Evolutionary conservation across 2,888 invertebrate genomes (phyloP).

Genomic region (Xestobium rufovillosum): DNA sequence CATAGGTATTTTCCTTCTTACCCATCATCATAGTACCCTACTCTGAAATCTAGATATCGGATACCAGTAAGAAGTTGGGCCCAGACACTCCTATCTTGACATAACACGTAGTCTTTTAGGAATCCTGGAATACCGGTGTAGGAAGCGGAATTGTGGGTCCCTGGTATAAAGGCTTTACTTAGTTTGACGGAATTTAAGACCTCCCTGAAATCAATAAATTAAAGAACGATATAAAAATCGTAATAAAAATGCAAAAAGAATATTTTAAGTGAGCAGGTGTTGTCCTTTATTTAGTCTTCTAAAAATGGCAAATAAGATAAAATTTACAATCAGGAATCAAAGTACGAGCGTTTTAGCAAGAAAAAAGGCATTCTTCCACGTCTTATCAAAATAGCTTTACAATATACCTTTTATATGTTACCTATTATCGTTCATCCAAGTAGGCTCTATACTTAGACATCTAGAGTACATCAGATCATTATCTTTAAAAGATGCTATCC

Average conservation of each 20-base stretch:
- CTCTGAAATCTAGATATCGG: slow-evolving; percentile 71
- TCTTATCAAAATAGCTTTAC: slow-evolving; percentile 34
- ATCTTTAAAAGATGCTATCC: slow-evolving; percentile 59
- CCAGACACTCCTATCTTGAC: slow-evolving; percentile 76
- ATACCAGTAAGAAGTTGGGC: slow-evolving; percentile 78
- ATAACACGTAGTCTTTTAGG: slow-evolving; percentile 44
- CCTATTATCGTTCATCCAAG: slow-evolving; percentile 73
- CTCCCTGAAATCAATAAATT: slow-evolving; percentile 42
- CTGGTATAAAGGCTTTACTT: slow-evolving; percentile 57
- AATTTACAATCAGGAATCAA: too few species aligned
- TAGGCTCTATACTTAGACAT: slow-evolving; percentile 74
- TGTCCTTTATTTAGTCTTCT: too few species aligned
- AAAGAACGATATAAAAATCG: slow-evolving; percentile 31
- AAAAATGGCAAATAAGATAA: too few species aligned
- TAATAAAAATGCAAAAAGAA: too few species aligned
- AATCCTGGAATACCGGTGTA: slow-evolving; percentile 46
- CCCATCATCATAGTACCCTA: slow-evolving; percentile 57
- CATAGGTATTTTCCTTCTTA: slow-evolving; percentile 25
- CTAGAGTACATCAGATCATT: slow-evolving; percentile 52
- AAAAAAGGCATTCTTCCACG: too few species aligned
- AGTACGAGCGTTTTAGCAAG: too few species aligned
- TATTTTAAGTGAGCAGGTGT: too few species aligned
- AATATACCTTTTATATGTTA: too few species aligned
- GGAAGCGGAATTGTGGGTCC: slow-evolving; percentile 63
- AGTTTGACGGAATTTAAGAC: slow-evolving; percentile 51